Evolutionary conservation across 1,140 invertebrate species (phyloP).

Genomic region (Drosophila sulfurigaster): DNA sequence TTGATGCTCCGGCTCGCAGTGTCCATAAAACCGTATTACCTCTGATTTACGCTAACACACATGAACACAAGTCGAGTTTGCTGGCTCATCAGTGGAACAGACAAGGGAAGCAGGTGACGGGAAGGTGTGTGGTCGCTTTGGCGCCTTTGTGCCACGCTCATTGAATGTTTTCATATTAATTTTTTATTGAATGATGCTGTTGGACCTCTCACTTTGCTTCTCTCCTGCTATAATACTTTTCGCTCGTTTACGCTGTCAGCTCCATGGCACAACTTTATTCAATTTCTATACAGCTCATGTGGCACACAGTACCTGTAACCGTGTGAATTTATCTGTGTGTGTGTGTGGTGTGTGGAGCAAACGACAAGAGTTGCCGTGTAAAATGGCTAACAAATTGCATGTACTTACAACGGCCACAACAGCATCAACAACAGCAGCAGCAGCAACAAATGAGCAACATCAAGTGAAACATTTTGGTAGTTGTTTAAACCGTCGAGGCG

Average conservation of each 20-base stretch:
- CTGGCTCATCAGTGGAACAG: conserved; percentile 5
- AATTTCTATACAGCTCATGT: conserved; percentile 64
- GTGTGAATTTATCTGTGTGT: not conserved
- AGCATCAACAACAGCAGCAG: conserved; percentile 5
- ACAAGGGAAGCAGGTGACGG: not conserved
- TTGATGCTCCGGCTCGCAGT: conserved; percentile 57
- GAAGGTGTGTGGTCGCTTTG: conserved; percentile 47
- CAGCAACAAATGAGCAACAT: conserved; percentile 66
- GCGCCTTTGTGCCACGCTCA: conserved; percentile 73
- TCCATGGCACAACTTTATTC: conserved; percentile 62
- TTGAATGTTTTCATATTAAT: conserved; percentile 80
- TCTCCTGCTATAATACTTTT: conserved; percentile 3
- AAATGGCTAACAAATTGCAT: conserved; percentile 76
- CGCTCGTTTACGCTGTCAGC: conserved; percentile 13
- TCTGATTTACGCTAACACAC: conserved; percentile 69
- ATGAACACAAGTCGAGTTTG: not conserved
- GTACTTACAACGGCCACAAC: conserved; percentile 55
- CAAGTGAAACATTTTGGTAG: conserved; percentile 70
- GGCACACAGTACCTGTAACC: conserved; percentile 17
- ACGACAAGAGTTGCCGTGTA: conserved; percentile 62
- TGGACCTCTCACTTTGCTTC: not conserved
- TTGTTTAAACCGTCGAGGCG: conserved; percentile 58
- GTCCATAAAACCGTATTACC: conserved; percentile 77
- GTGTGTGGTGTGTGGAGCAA: conserved; percentile 17
- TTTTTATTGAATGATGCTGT: conserved; percentile 73